A percentile compares a stretch with the other conserved stretches of the same genome.
Conservation (phyloP, 2,888 invertebrate genomes). For the Crepidodera aurea region DNA sequence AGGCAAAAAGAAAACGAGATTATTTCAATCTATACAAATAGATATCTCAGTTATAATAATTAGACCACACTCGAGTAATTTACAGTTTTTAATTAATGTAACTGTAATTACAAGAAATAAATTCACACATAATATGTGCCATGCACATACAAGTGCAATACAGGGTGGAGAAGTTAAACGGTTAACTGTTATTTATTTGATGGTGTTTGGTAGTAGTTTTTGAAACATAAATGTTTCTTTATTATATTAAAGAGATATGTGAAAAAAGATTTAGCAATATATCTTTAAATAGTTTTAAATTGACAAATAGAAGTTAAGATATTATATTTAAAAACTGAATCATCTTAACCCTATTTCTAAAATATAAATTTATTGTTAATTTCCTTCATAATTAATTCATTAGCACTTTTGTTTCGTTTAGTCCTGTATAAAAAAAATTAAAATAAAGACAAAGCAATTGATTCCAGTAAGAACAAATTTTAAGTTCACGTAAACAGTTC, state of each 20-base stretch:
- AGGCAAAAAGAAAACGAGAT: not conserved
- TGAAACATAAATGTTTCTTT: too few relatives aligned
- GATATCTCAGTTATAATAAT: slow-evolving; percentile 10
- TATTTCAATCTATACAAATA: not conserved
- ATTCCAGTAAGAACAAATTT: not conserved
- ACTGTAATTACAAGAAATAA: slow-evolving; percentile 4
- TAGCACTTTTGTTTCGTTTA: not conserved
- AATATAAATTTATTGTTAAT: too few relatives aligned
- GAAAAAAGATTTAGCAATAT: too few relatives aligned
- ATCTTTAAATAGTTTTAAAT: too few relatives aligned
- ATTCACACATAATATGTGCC: slow-evolving; percentile 6
- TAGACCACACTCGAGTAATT: slow-evolving; percentile 8
- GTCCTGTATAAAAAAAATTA: not conserved
- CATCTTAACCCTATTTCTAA: too few relatives aligned
- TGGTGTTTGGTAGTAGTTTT: too few relatives aligned
- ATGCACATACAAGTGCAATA: not conserved
- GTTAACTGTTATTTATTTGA: too few relatives aligned
- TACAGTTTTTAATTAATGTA: slow-evolving; percentile 17
- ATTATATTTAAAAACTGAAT: too few relatives aligned
- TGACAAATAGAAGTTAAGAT: too few relatives aligned
- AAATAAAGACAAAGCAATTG: slow-evolving; percentile 1
- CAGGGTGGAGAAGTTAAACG: not conserved
- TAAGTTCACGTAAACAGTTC: slow-evolving; percentile 3
- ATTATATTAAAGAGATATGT: too few relatives aligned
- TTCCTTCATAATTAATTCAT: not conserved